These are phyloP conservation scores for Abrostola tripartita DNA, from an alignment of 2,888 invertebrate species.

Conservation along the genomic window DNA sequence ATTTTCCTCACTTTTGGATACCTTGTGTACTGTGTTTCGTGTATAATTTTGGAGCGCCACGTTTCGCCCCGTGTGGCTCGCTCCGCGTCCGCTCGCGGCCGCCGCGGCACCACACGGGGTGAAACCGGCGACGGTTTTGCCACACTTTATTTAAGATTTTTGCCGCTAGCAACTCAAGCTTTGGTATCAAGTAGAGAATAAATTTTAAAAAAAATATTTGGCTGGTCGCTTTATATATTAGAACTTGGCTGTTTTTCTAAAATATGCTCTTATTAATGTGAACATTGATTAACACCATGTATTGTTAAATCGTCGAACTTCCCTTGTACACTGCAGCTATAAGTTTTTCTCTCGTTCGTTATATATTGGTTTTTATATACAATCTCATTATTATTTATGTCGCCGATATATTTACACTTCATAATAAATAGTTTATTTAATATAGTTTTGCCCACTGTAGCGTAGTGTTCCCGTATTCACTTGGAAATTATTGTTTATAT, in stretches of 20 bases:
- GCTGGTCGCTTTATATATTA: constrained; percentile 82
- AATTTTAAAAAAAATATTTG: constrained; percentile 77
- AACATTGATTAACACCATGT: constrained; percentile 51
- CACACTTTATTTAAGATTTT: constrained; percentile 74
- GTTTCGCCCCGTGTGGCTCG: constrained; percentile 63
- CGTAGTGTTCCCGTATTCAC: constrained; percentile 41
- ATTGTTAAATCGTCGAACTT: constrained; percentile 37
- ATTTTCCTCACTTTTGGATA: constrained; percentile 71
- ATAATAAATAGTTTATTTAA: constrained; percentile 34
- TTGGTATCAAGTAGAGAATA: constrained; percentile 73
- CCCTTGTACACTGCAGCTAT: constrained; percentile 54
- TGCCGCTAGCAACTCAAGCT: constrained; percentile 81
- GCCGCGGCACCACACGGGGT: constrained; percentile 57
- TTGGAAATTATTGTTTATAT: constrained; percentile 14
- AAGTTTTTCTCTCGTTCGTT: constrained; percentile 71
- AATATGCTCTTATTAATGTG: constrained; percentile 75
- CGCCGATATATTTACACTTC: constrained; percentile 38
- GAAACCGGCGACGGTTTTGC: constrained; percentile 60
- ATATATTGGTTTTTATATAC: constrained; percentile 47
- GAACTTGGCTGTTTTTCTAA: constrained; percentile 79
- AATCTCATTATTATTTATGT: constrained; percentile 21
- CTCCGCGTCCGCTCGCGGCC: constrained; percentile 42
- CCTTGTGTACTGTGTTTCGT: constrained; percentile 78
- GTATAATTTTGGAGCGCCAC: constrained; percentile 63
- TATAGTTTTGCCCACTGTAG: constrained; percentile 52